phyloP scores from a whole-genome alignment of 2,888 invertebrate genomes.

The Erebia aethiops region DNA sequence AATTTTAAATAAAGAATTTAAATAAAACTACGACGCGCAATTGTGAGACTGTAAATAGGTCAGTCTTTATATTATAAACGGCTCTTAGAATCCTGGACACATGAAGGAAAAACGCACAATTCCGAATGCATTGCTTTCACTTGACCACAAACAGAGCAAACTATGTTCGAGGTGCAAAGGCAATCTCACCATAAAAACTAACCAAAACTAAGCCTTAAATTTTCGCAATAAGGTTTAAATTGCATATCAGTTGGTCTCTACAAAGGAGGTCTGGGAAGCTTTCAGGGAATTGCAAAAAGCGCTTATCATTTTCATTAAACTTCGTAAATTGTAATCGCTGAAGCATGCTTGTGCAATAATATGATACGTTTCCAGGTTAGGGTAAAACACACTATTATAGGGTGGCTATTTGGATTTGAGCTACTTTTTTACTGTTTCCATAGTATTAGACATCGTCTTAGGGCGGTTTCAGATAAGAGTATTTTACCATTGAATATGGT shows the following conservation, averaged over 20 bases:
- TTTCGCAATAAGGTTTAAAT: not conserved
- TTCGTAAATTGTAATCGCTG: conserved; percentile 6
- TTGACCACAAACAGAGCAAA: not conserved
- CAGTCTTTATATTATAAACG: too few relatives aligned
- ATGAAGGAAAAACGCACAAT: not conserved
- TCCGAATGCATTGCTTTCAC: not conserved
- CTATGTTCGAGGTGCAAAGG: not conserved
- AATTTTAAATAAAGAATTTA: too few relatives aligned
- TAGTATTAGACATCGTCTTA: too few relatives aligned
- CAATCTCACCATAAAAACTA: not conserved
- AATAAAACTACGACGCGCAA: too few relatives aligned
- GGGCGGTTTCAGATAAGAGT: too few relatives aligned
- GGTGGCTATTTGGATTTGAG: not conserved
- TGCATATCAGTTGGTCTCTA: not conserved
- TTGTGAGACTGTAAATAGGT: too few relatives aligned
- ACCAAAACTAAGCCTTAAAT: not conserved
- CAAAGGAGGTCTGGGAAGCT: conserved; percentile 3
- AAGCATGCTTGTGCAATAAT: not conserved
- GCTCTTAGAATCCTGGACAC: not conserved
- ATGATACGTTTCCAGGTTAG: not conserved
- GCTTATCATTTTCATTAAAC: conserved; percentile 14
- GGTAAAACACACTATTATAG: not conserved
- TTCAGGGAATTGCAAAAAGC: conserved; percentile 15
- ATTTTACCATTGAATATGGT: too few relatives aligned
- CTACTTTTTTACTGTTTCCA: too few relatives aligned